phyloP scores from a whole-genome alignment of 1,140 invertebrate species.

The Globodera rostochiensis region DNA sequence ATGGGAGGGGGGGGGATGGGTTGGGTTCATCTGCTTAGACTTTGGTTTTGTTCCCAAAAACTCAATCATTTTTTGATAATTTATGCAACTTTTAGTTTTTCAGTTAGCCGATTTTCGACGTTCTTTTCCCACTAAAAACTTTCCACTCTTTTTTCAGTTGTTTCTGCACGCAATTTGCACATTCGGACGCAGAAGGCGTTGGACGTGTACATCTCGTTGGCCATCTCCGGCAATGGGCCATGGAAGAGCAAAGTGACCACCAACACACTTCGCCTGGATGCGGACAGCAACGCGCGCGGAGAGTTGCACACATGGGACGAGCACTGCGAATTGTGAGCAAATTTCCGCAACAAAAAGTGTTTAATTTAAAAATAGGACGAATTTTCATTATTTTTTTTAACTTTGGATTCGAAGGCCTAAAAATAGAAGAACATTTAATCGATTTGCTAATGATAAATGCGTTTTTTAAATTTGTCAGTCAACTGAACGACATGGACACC shows the following conservation, averaged over 20 bases:
- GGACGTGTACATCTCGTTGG: constrained; percentile 46
- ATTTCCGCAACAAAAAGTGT: too few relatives aligned
- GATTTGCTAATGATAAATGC: not conserved
- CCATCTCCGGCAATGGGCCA: constrained; percentile 44
- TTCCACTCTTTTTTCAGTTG: constrained; percentile 17
- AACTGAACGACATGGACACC: constrained; percentile 43
- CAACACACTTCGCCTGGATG: constrained; percentile 27
- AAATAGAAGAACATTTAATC: not conserved
- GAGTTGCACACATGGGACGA: constrained; percentile 48
- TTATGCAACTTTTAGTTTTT: too few relatives aligned
- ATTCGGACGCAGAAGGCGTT: constrained; percentile 41
- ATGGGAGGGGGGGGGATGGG: too few relatives aligned
- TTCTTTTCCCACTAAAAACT: not conserved
- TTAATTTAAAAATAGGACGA: too few relatives aligned
- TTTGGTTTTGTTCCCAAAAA: too few relatives aligned
- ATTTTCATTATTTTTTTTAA: too few relatives aligned
- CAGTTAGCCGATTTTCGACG: too few relatives aligned
- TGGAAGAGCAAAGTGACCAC: constrained; percentile 52
- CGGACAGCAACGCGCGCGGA: not conserved
- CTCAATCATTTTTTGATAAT: too few relatives aligned
- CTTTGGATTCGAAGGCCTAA: too few relatives aligned
- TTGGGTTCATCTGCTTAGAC: too few relatives aligned
- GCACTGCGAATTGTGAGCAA: constrained; percentile 55
- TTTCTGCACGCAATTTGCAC: constrained; percentile 30
- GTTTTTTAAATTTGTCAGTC: constrained; percentile 32